Conservation (phyloP, 2,797 vertebrate genomes). For the Mus caroli region DNA sequence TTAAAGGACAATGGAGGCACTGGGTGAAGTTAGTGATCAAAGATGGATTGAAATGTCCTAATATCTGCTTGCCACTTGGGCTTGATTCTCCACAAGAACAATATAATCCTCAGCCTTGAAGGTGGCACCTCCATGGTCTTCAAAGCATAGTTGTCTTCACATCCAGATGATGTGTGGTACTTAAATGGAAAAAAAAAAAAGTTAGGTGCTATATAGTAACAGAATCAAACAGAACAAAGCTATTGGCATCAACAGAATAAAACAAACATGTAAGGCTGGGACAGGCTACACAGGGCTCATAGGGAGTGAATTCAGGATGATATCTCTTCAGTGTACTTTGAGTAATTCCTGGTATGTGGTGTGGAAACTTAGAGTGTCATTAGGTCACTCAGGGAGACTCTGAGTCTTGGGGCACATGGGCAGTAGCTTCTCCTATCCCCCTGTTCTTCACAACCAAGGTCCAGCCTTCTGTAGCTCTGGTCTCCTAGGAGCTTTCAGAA, state of each 20-base stretch:
- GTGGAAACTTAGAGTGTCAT: not conserved
- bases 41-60: not conserved
- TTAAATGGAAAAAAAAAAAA: constrained; percentile 57
- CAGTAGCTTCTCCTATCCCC: not conserved
- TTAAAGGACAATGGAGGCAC: not conserved
- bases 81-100: constrained; percentile 43
- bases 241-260: constrained; percentile 11
- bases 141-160: constrained; percentile 63
- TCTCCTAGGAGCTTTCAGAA: not conserved
- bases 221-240: not conserved
- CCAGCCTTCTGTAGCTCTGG: not conserved
- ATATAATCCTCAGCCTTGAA: constrained; percentile 51
- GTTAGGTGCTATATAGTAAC: not conserved
- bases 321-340: not conserved
- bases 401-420: not conserved
- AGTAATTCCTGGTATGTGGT: not conserved
- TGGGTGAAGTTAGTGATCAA: not conserved
- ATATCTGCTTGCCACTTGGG: not conserved
- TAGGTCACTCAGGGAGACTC: not conserved
- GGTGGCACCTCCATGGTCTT: constrained; percentile 32
- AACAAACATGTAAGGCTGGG: not conserved
- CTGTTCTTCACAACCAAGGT: not conserved
- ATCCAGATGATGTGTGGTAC: constrained; percentile 1
- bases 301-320: not conserved
- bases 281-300: not conserved